Evolutionary conservation across 1,140 invertebrate genomes (phyloP).

Genomic region (Sogatella furcifera): DNA sequence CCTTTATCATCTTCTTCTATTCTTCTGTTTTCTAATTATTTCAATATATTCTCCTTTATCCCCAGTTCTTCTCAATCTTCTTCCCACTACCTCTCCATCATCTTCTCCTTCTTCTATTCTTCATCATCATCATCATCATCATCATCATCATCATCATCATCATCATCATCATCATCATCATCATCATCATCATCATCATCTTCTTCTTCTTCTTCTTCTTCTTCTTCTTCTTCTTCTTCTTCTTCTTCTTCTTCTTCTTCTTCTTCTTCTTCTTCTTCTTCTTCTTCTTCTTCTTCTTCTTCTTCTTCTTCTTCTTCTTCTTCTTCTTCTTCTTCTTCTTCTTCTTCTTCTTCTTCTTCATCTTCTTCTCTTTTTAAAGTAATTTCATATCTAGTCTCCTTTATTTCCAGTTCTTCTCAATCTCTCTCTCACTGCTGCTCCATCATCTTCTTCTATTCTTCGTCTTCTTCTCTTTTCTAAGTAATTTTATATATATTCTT

Average conservation of each 20-base stretch:
- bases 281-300: neutral
- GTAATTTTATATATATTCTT: no score
- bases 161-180: neutral
- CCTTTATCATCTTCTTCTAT: no score
- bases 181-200: neutral
- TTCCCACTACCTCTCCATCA: no score
- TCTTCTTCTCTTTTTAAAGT: no score
- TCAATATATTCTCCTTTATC: no score
- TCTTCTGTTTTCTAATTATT: no score
- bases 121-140: neutral
- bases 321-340: constrained; percentile 6
- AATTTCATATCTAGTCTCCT: no score
- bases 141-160: neutral
- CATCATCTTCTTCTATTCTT: no score
- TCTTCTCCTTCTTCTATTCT: no score
- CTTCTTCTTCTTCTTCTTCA: constrained; percentile 10
- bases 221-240: neutral
- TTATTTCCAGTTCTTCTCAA: no score
- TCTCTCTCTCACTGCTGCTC: no score
- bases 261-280: constrained; percentile 7
- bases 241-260: neutral
- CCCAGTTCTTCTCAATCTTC: no score
- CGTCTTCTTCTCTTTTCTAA: neutral
- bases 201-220: neutral
- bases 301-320: neutral